These are phyloP conservation scores for Coptodon bakossiorum DNA, from an alignment of 2,113 vertebrate genomes.

Conservation along the genomic window DNA sequence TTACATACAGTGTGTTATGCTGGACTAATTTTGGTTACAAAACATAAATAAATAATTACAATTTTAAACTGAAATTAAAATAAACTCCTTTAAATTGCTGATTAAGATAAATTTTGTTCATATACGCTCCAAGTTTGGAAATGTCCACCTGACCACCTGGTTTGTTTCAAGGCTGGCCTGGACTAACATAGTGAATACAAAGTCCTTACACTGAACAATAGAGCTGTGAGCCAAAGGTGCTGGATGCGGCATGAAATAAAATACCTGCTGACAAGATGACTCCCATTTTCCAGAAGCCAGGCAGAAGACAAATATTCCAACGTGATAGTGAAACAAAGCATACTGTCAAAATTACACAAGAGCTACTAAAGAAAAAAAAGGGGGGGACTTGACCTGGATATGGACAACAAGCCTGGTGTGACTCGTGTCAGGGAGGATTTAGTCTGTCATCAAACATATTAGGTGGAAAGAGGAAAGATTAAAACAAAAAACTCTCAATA, in stretches of 20 bases:
- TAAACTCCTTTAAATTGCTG: not conserved
- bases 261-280: not conserved
- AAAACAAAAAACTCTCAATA: not conserved
- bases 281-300: not conserved
- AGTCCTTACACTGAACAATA: not conserved
- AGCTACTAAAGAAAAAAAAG: not conserved
- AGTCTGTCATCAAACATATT: not conserved
- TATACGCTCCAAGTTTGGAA: not conserved
- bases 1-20: not conserved
- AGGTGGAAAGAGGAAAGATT: not conserved
- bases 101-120: not conserved
- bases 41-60: fast-evolving
- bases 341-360: not conserved
- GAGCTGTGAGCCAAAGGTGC: not conserved
- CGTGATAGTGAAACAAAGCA: not conserved
- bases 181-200: not conserved
- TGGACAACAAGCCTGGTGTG: not conserved
- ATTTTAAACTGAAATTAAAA: not conserved
- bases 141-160: not conserved
- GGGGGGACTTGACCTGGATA: not conserved
- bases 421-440: not conserved
- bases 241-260: not conserved
- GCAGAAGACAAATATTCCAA: not conserved
- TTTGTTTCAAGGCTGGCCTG: not conserved
- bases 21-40: not conserved